Percentiles rank a stretch among this genome's conserved stretches.
Evolutionary conservation across 2,888 invertebrate genomes (phyloP).

Genomic region (Belgica antarctica): DNA sequence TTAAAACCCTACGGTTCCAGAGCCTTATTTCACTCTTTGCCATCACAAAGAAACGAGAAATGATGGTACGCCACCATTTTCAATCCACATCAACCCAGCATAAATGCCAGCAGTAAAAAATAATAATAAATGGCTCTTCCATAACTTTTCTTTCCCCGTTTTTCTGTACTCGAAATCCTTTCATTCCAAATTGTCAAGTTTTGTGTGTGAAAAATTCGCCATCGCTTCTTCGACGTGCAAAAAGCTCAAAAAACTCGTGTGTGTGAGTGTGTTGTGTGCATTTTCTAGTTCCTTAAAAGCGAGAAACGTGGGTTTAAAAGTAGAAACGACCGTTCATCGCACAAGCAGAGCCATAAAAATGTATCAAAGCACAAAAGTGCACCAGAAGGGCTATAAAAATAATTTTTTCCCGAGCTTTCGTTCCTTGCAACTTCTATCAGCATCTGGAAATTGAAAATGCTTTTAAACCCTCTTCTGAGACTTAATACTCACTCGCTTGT

Average conservation of each 20-base stretch:
- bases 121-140: slow-evolving; percentile 37
- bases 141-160: slow-evolving; percentile 37
- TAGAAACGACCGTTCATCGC: background rate
- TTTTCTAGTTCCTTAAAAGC: background rate
- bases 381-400: slow-evolving; percentile 42
- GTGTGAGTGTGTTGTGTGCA: slow-evolving; percentile 1
- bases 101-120: background rate
- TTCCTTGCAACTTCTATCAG: slow-evolving; percentile 24
- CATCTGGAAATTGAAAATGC: slow-evolving; percentile 29
- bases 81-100: slow-evolving; percentile 37
- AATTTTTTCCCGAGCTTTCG: slow-evolving; percentile 35
- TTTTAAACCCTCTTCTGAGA: slow-evolving; percentile 16
- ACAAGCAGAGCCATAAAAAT: slow-evolving; percentile 39
- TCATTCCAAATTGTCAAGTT: slow-evolving; percentile 40
- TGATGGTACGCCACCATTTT: slow-evolving; percentile 38
- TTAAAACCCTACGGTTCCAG: too few relatives aligned
- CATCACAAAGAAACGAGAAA: slow-evolving; percentile 13
- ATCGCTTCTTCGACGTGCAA: background rate
- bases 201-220: slow-evolving; percentile 34
- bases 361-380: slow-evolving; percentile 38
- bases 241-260: background rate
- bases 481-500: too few relatives aligned
- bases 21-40: background rate
- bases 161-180: slow-evolving; percentile 35
- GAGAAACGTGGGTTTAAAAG: background rate